Evolutionary conservation across 2,888 invertebrate species (phyloP).

Genomic region (Pyralis farinalis): DNA sequence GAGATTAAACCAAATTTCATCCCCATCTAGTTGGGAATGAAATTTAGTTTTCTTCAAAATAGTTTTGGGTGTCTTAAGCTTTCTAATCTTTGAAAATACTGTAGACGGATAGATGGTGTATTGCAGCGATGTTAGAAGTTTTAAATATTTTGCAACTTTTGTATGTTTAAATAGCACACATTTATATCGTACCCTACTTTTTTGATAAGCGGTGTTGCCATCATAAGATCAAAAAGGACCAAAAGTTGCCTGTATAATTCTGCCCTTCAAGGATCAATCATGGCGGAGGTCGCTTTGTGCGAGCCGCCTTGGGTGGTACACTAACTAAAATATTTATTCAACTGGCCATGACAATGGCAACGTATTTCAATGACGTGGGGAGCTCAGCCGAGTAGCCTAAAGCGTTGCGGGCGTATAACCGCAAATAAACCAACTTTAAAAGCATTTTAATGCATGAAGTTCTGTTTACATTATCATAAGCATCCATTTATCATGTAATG

Average conservation of each 20-base stretch:
- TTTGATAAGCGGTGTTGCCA: neutral
- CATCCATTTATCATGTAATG: neutral
- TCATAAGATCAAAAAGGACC: slow-evolving; percentile 2
- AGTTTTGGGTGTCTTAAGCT: too few species aligned
- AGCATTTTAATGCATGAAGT: neutral
- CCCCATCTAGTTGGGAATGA: too few species aligned
- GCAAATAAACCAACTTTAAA: slow-evolving; percentile 19
- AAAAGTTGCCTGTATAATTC: slow-evolving; percentile 13
- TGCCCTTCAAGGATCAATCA: slow-evolving; percentile 73
- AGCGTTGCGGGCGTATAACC: slow-evolving; percentile 30
- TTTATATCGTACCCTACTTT: neutral
- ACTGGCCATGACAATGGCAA: slow-evolving; percentile 64
- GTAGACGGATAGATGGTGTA: too few species aligned
- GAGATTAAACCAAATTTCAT: too few species aligned
- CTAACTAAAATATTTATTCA: slow-evolving; percentile 76
- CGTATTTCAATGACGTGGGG: slow-evolving; percentile 66
- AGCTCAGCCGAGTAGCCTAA: slow-evolving; percentile 34
- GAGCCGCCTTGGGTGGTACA: slow-evolving; percentile 69
- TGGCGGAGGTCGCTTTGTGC: slow-evolving; percentile 47
- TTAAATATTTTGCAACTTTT: too few species aligned
- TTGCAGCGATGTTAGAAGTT: too few species aligned
- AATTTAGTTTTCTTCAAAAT: too few species aligned
- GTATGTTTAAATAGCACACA: too few species aligned
- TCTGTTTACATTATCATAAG: neutral
- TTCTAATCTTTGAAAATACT: too few species aligned